Base-by-base conservation (phyloP, 2,113 vertebrate species). In the Heloderma charlesbogerti region DNA sequence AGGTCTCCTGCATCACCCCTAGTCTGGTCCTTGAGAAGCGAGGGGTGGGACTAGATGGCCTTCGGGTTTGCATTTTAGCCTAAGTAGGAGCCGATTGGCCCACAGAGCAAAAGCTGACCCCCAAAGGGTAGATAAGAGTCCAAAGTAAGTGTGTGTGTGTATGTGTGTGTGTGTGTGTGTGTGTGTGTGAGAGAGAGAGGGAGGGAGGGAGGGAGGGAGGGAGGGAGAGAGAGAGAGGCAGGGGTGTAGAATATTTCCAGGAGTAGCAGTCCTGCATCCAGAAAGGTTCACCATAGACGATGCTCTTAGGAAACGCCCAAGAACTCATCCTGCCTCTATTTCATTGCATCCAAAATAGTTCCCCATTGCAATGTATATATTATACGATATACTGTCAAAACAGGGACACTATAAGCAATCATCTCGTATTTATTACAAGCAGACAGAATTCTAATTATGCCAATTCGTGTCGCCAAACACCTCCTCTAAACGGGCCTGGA, bases 401-500 rank as follows among this genome's bases (percentile, higher is more conserved):
- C 92, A 89, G 86, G 83, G 84, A 78, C 29, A 48, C 83, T 96
- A 96, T 96, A 91, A 95, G 94, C 92, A 95, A 95, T 96, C 93
- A 87, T 84, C 69, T 78, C 80, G 92, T 81, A 89, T 96, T 97
- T 96, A 96, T 95, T 96, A 96, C 91, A 94, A 96, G 96, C 91
- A 95, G 97, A 93, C 54, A 90, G 93, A 93, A 96, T 96, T 95
- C 95, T 93, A 97, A 96, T 97, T 96, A 96, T 95, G 91, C 95
- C 95, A 89, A 97, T 96, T 95, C 13, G 89, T 95, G 97, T 93
- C 94, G 83, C 93, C 93, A 94, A 88, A 95, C 95, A 95, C 96
- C 95, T 95, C 96, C 95, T 96, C 95, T 80, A 95, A 96, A 94
- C 96, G 96, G 83, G 93, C 94, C 94, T 91, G 95, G 95, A 93